phyloP scores from a whole-genome alignment of 53 echinoderm and acorn worm species.

The Glandiceps talaboti region DNA sequence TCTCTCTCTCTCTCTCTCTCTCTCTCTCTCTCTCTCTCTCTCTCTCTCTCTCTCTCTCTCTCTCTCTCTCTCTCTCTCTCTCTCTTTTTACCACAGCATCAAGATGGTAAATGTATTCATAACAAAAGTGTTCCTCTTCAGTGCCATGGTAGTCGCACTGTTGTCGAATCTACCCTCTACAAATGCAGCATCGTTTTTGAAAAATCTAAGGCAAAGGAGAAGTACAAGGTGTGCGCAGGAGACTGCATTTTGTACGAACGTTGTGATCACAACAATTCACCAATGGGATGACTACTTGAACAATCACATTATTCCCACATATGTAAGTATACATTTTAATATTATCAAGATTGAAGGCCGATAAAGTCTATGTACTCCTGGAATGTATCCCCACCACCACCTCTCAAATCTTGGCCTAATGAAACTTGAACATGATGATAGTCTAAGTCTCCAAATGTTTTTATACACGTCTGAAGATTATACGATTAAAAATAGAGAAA shows the following conservation, averaged over 20 bases:
- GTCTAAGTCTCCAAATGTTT: too few species aligned
- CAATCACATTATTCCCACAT: neutral
- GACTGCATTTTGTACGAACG: neutral
- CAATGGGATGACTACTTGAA: neutral
- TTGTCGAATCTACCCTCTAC: neutral
- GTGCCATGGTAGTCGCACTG: neutral
- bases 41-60: neutral
- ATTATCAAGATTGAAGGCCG: too few species aligned
- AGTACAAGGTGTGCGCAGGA: neutral
- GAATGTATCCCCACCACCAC: too few species aligned
- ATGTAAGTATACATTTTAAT: neutral
- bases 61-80: neutral
- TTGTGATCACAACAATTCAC: neutral
- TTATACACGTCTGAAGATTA: too few species aligned
- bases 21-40: neutral
- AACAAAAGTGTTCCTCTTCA: too few species aligned
- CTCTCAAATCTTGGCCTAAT: too few species aligned
- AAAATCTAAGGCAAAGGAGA: neutral
- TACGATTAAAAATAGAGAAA: too few species aligned
- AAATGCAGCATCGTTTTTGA: neutral
- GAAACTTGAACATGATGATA: too few species aligned
- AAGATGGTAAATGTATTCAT: too few species aligned
- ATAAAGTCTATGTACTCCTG: too few species aligned
- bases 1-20: neutral
- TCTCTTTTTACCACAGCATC: too few species aligned